These are phyloP conservation scores for Trichosurus vulpecula DNA, from an alignment of 2,797 vertebrate genomes.

Conservation along the genomic window DNA sequence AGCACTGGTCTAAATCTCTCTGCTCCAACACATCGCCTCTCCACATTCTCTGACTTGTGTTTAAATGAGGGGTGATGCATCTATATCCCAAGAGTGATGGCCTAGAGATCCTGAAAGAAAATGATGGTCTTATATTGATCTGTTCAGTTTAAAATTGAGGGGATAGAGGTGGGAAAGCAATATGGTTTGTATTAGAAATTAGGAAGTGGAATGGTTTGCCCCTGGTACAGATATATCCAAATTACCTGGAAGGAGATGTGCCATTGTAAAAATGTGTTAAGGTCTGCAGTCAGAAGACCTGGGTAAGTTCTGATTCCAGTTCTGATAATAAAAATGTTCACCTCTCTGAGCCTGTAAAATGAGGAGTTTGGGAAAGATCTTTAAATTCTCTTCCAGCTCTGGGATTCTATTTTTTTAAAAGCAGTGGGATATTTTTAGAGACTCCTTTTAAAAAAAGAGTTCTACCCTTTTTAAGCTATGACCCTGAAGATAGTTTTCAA, in stretches of 20 bases:
- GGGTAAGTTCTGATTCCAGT: neutral
- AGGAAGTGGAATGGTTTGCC: neutral
- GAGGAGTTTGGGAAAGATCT: constrained; percentile 19
- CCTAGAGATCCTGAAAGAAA: constrained; percentile 20
- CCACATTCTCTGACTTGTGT: neutral
- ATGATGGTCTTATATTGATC: neutral
- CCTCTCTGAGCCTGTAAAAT: constrained; percentile 39
- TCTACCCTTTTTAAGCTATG: neutral
- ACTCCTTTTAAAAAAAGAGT: constrained; percentile 23
- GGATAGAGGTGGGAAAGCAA: constrained; percentile 33
- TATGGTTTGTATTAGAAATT: neutral
- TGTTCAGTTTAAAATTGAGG: constrained; percentile 31
- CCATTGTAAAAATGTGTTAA: neutral
- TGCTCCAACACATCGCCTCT: neutral
- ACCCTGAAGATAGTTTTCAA: constrained; percentile 39
- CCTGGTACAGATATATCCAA: constrained; percentile 5
- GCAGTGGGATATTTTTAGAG: neutral
- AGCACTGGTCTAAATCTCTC: neutral
- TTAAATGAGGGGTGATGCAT: neutral
- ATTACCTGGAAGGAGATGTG: neutral
- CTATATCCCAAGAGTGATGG: neutral
- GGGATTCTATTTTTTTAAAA: neutral
- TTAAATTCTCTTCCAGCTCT: constrained; percentile 52
- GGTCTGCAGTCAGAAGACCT: neutral
- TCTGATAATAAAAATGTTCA: neutral